Evolutionary conservation across 2,888 invertebrate species (phyloP), one percentile per base, ranked within the genome.

Genomic region (Phaedon cochleariae): DNA sequence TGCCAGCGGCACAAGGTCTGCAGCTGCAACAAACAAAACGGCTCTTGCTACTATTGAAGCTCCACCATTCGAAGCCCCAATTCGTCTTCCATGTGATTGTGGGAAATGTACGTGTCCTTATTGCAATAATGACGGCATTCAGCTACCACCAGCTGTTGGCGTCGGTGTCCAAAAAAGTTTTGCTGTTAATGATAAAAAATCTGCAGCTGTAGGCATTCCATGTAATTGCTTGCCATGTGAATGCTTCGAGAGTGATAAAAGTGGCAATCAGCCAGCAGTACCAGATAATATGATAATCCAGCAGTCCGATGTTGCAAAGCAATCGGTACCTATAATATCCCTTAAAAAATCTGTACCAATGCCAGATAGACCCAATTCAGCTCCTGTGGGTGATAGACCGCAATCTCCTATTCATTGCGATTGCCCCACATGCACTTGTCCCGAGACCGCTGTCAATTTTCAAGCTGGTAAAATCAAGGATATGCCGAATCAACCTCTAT

Each of bases 401-500:
- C 51, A 31, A 31, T 51, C 63, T 7, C 66, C 61, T 12, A n/a
- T 62, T 3, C 70, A 67, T 34, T 72, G 72, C 55, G 59, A 68
- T 45, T 73, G 72, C 59, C 68, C 72, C 5, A 71, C 72, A 12
- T 73, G 73, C 55, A 70, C 65, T 6, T 73, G 73, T 31, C 26
- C 55, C 1, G 62, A 48, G 4, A 18, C 34, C 2, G 3, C 59
- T 20, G 2, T 15, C 9, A 7, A 41, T 20, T 46, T 46, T 26
- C 46, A 58, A n/a, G 26, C 37, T n/a, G 58, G 54, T 7, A 34
- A 20, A 34, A 20, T 54, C 9, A 20, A 20, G 2, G 31, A 10
- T 20, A 37, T n/a, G n/a, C 15, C 41, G 4, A 15, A n/a, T 41
- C 41, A 6, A 41, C 41, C 41, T 6, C 3, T 15, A 7, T 2